Evolutionary conservation across 2,797 vertebrate genomes (phyloP).

Genomic region (Cygnus olor): DNA sequence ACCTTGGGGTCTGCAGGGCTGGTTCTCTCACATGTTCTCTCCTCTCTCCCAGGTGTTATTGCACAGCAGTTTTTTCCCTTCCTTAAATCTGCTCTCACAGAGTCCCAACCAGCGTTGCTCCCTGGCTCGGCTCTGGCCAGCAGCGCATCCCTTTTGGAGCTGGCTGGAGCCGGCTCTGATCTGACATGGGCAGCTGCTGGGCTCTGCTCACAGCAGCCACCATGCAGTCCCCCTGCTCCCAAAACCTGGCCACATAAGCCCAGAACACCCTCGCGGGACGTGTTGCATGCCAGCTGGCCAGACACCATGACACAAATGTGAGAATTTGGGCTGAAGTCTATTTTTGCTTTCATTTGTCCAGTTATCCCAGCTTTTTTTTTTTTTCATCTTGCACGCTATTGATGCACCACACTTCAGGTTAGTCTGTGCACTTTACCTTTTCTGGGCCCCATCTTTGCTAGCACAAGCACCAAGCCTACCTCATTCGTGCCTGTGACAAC

Average conservation of each 20-base stretch:
- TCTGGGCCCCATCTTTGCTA: not conserved
- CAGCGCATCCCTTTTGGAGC: not conserved
- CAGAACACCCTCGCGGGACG: fast-evolving
- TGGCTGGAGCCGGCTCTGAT: not conserved
- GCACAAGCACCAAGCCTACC: not conserved
- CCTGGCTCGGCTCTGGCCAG: not conserved
- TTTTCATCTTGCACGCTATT: not conserved
- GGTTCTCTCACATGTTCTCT: too few relatives aligned
- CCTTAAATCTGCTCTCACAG: too few relatives aligned
- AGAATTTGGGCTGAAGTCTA: not conserved
- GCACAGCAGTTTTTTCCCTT: too few relatives aligned
- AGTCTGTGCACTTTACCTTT: not conserved
- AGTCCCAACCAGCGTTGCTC: too few relatives aligned
- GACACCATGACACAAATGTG: fast-evolving
- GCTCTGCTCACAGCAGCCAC: not conserved
- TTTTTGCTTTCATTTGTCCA: not conserved
- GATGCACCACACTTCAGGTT: not conserved
- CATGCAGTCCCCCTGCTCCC: not conserved
- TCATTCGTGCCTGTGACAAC: not conserved
- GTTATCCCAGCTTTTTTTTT: not conserved
- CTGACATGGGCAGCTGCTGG: not conserved
- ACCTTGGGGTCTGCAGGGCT: too few relatives aligned
- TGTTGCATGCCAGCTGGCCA: not conserved
- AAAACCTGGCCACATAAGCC: not conserved
- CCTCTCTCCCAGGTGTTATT: too few relatives aligned